Conservation (phyloP, 2,797 vertebrate genomes). For the Hoplostethus mediterraneus region DNA sequence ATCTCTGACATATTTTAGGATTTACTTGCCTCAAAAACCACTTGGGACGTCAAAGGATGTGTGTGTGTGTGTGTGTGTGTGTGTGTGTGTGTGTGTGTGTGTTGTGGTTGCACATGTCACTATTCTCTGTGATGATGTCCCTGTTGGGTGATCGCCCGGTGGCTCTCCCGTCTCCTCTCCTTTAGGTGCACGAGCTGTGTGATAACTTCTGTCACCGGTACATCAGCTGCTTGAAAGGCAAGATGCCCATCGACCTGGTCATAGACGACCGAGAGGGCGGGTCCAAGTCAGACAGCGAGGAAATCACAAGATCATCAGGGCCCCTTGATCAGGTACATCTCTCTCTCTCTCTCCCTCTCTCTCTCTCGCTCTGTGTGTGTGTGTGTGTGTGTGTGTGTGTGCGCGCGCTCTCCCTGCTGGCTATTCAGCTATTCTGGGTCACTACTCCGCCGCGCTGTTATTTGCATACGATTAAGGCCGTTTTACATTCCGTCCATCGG, state of each 20-base stretch:
- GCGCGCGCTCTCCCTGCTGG: slow-evolving; percentile 61
- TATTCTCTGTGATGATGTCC: slow-evolving; percentile 79
- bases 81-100: slow-evolving; percentile 6
- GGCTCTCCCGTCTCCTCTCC: slow-evolving; percentile 52
- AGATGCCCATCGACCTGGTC: slow-evolving; percentile 99
- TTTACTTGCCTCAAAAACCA: slow-evolving; percentile 36
- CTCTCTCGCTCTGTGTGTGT: background rate
- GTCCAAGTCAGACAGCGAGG: slow-evolving; percentile 99
- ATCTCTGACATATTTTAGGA: background rate
- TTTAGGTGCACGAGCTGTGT: slow-evolving; percentile 98
- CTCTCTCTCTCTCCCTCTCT: background rate
- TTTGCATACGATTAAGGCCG: slow-evolving; percentile 98
- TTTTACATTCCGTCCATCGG: slow-evolving; percentile 93
- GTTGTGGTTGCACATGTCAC: slow-evolving; percentile 85
- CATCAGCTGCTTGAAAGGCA: slow-evolving; percentile 99
- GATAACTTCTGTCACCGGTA: slow-evolving; percentile 99
- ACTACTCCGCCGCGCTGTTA: slow-evolving; percentile 90
- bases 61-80: slow-evolving; percentile 2
- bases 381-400: slow-evolving; percentile 14
- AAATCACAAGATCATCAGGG: slow-evolving; percentile 97
- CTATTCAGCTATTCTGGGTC: slow-evolving; percentile 92
- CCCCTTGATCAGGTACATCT: slow-evolving; percentile 97
- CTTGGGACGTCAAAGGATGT: slow-evolving; percentile 80
- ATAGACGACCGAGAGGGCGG: slow-evolving; percentile 99
- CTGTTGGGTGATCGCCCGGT: slow-evolving; percentile 74